phyloP scores from a whole-genome alignment of 2,113 vertebrate genomes.

The Ptychochromis oligacanthus region DNA sequence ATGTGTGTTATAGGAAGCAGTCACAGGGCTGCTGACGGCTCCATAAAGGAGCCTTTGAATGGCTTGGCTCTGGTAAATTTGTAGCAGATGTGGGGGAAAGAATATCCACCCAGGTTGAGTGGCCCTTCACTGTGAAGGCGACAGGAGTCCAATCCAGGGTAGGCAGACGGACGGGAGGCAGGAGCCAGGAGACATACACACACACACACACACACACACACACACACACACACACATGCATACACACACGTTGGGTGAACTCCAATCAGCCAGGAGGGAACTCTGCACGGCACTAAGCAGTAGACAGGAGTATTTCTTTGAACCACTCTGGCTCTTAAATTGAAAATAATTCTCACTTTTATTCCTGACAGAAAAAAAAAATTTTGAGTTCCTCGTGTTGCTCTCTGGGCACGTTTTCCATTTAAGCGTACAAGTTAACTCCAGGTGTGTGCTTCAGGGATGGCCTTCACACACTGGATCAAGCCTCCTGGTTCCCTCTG shows the following conservation, averaged over 20 bases:
- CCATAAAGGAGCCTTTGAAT: slow-evolving; percentile 84
- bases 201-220: slow-evolving; percentile 31
- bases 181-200: slow-evolving; percentile 56
- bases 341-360: slow-evolving; percentile 49
- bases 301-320: slow-evolving; percentile 41
- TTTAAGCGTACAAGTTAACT: slow-evolving; percentile 33
- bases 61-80: slow-evolving; percentile 77
- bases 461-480: slow-evolving; percentile 42
- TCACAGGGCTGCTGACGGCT: slow-evolving; percentile 74
- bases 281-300: slow-evolving; percentile 37
- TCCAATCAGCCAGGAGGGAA: slow-evolving; percentile 60
- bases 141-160: slow-evolving; percentile 75
- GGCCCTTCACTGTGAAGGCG: slow-evolving; percentile 72
- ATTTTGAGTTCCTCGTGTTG: slow-evolving; percentile 21
- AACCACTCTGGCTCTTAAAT: slow-evolving; percentile 40
- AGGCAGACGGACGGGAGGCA: slow-evolving; percentile 70
- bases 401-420: slow-evolving; percentile 49
- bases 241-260: slow-evolving; percentile 36
- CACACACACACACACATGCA: slow-evolving; percentile 33
- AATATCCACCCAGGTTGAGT: slow-evolving; percentile 81
- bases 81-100: slow-evolving; percentile 83
- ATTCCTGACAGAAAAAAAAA: slow-evolving; percentile 19
- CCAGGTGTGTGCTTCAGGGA: slow-evolving; percentile 55
- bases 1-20: slow-evolving; percentile 72
- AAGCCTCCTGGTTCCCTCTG: slow-evolving; percentile 37